These are phyloP conservation scores for Myanophis thanlyinensis DNA, from an alignment of 2,113 vertebrate species.

Conservation along the genomic window DNA sequence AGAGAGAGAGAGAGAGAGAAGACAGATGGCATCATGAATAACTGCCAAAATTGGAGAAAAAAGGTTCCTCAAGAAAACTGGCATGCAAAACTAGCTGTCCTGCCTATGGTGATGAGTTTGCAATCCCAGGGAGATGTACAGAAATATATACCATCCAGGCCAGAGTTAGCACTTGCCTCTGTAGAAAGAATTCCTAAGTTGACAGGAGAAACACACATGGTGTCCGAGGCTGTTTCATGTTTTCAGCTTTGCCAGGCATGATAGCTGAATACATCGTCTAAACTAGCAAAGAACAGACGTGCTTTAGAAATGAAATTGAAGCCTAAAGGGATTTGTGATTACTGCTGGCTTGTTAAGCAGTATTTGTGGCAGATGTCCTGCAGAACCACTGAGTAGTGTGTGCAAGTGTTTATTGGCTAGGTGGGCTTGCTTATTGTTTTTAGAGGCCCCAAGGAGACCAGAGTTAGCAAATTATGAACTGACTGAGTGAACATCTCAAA, in stretches of 20 bases:
- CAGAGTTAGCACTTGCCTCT: not conserved
- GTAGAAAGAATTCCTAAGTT: not conserved
- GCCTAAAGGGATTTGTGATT: slow-evolving; percentile 1
- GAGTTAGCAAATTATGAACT: not conserved
- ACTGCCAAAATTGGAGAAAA: slow-evolving; percentile 10
- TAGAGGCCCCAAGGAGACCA: not conserved
- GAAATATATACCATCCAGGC: slow-evolving; percentile 4
- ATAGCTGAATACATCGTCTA: not conserved
- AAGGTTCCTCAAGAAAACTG: slow-evolving; percentile 29
- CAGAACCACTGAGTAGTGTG: not conserved
- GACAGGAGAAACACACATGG: not conserved
- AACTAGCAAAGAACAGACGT: not conserved
- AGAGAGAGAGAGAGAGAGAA: not conserved
- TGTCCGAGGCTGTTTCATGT: not conserved
- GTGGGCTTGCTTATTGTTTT: not conserved
- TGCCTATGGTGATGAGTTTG: not conserved
- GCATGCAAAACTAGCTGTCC: not conserved
- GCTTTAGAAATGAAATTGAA: not conserved
- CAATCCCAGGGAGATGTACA: slow-evolving; percentile 10
- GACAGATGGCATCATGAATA: slow-evolving; percentile 20
- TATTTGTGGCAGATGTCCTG: slow-evolving; percentile 14
- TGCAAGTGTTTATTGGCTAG: not conserved
- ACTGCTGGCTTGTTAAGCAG: slow-evolving; percentile 10
- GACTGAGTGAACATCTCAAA: not conserved
- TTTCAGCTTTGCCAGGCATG: not conserved